Evolutionary conservation across 2,113 vertebrate genomes (phyloP), one percentile per base, ranked within the genome.

Genomic region (Marmota flaviventris): DNA sequence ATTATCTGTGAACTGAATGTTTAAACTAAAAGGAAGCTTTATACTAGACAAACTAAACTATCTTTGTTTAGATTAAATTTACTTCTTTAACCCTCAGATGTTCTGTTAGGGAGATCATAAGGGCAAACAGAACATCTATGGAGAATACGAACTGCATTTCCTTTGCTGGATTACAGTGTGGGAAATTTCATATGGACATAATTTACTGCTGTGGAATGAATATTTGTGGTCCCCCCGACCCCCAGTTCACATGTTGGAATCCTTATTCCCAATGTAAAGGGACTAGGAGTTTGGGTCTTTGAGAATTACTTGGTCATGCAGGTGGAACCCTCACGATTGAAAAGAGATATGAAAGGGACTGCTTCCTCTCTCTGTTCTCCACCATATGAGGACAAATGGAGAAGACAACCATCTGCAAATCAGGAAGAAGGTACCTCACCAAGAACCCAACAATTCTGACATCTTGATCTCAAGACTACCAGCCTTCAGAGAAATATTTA

Each of bases 1-100:
- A 56, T 58, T 63, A 58, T 65, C 65, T 58, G 22, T 58, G 73
- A 89, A 76, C 32, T 65, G 32, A 94, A 88, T 69, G 39, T 85
- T 87, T 85, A 73, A 86, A 32, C 20, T 45, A 58, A 85, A 95
- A 87, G 6, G 51, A 89, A 83, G 11, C 25, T 89, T 93, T 82
- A 70, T n/a, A 82, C 29, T 76, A 20, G 42, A 76, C 73, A 93
- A 18, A 65, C 42, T 85, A 79, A 90, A 58, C 42, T 96, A 42
- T 67, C 83, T 93, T 82, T 61, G 77, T 70, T 63, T 86, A 51
- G 4, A 16, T 73, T 94, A 58, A 70, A 89, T 87, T 73, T 77
- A 81, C 7, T 83, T 82, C 29, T 4, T 75, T 90, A 93, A 70
- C 22, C 22, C 32, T 65, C 34, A 11, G 61, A 14, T 79, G 53